Base-by-base conservation (phyloP, 2,113 vertebrate genomes). In the Ceyx melanurus region DNA sequence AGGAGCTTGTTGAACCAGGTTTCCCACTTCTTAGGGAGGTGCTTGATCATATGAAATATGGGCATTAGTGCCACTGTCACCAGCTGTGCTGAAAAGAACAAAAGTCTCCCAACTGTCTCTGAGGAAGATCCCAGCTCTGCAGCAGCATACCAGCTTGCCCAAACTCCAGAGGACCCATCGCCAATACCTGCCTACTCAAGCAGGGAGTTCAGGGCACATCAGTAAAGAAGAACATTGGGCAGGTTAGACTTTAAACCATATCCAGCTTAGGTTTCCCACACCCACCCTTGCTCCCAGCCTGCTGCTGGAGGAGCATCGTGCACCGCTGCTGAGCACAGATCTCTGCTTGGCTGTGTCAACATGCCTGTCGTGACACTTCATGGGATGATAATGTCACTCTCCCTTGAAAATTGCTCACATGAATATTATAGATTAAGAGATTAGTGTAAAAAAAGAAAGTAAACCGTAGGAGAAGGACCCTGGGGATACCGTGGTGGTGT, bases 381-480 rank as follows among this genome's bases (percentile, higher is more conserved):
- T 10, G 46, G 57, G 21, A 61, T 64, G n/a, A n/a, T 48, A 7
- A 21, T 46, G 56, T 79, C 77, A 82, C 35, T 65, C 6, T 82
- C 45, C n/a, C 62, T 93, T 72, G 50, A 82, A 94, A 87, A 92
- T 31, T 1, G 2, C 74, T 90, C 58, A 19, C 42, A 23, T 62
- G 84, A 84, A 54, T 9, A 84, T 73, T 89, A 87, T n/a, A 92
- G 92, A 89, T 84, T 37, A 43, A 93, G 62, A 93, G 66, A 87
- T 96, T 76, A 92, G 21, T 5, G 2, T 29, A 33, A 93, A 87
- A 91, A 67, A 23, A 54, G 68, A 92, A 86, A 61, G 80, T 72
- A 92, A 96, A 90, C 48, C 86, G 61, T 90, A 83, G 75, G 83
- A 46, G 54, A 92, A 93, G 74, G 77, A 95, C 86, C 92, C 92